Conservation (phyloP, 2,888 invertebrate genomes). For the Tachina grossa region DNA sequence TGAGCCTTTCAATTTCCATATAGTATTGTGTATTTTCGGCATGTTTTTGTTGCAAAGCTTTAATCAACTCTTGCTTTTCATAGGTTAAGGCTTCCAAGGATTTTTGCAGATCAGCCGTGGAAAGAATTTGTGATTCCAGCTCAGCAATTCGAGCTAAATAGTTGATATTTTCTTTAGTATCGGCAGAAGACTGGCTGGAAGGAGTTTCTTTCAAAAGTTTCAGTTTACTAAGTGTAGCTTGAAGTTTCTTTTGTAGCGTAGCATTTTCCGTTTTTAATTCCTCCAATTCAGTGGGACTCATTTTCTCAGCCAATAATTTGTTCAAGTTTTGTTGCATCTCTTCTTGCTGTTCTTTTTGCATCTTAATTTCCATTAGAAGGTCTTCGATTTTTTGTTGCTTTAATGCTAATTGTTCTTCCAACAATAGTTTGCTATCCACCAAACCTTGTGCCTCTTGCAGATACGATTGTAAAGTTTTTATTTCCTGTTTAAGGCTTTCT, state of each 20-base stretch:
- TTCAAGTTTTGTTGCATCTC: slow-evolving; percentile 39
- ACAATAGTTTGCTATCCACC: slow-evolving; percentile 25
- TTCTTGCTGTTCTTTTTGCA: slow-evolving; percentile 30
- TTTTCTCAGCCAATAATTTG: slow-evolving; percentile 28
- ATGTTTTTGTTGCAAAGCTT: slow-evolving; percentile 90
- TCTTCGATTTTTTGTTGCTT: slow-evolving; percentile 56
- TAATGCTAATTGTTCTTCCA: slow-evolving; percentile 58
- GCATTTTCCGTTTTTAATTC: slow-evolving; percentile 65
- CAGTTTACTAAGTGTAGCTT: slow-evolving; percentile 22
- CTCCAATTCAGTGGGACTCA: slow-evolving; percentile 39
- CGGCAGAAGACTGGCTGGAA: neutral
- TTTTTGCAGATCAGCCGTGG: slow-evolving; percentile 74
- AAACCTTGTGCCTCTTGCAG: slow-evolving; percentile 48
- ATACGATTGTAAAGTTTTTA: slow-evolving; percentile 58
- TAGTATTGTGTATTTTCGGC: slow-evolving; percentile 93
- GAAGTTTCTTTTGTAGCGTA: slow-evolving; percentile 30
- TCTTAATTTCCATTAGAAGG: slow-evolving; percentile 46
- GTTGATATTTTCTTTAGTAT: slow-evolving; percentile 52
- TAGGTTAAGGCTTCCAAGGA: slow-evolving; percentile 80
- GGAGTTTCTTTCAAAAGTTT: neutral
- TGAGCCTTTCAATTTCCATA: slow-evolving; percentile 91
- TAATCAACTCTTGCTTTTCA: slow-evolving; percentile 88
- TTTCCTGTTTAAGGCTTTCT: slow-evolving; percentile 62
- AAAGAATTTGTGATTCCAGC: slow-evolving; percentile 72
- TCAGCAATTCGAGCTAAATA: slow-evolving; percentile 71